Evolutionary conservation across 2,888 invertebrate species (phyloP), one percentile per base, ranked within the genome.

Genomic region (Leucophora obtusa): DNA sequence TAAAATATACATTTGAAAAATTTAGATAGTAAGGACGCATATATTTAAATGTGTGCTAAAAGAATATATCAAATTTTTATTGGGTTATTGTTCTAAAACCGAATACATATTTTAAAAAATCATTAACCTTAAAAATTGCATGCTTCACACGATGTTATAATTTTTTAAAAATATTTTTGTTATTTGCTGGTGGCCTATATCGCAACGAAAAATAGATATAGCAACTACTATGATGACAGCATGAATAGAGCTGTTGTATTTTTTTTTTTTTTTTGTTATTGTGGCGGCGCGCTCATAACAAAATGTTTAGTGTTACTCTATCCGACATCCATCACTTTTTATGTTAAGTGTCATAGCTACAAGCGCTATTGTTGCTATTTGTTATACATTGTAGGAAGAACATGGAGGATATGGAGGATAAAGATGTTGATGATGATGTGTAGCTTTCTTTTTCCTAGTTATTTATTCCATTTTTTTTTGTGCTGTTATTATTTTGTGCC

Each of bases 271-370:
- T 6, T 24, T 24, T 24, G 2, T 28, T 47, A 1, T 47, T n/a
- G 14, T 43, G 43, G 43, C 43, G 43, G 43, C 28, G 28, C 28
- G 28, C 43, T 47, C n/a, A 14, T 47, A 47, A 47, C n/a, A 47
- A 47, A 47, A 47, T 47, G 59, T 47, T 79, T 60, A 59, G 54
- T 58, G 51, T 38, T 58, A 72, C 63, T 76, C 43, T 51, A 63
- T 51, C 53, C 53, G 53, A 75, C 80, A 80, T 80, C 53, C 69
- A 73, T 80, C 72, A 72, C 54, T 62, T 59, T 69, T 50, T 69
- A 65, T 80, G 51, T 72, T 43, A 65, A 80, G 68, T 80, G 59
- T 73, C 76, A 59, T 69, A 63, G 69, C 72, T 72, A 58, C 15
- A 70, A 53, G 75, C 79, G 53, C 38, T 51, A 65, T 54, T 68